Conservation (phyloP, 2,888 invertebrate genomes). For the Caenorhabditis angaria region DNA sequence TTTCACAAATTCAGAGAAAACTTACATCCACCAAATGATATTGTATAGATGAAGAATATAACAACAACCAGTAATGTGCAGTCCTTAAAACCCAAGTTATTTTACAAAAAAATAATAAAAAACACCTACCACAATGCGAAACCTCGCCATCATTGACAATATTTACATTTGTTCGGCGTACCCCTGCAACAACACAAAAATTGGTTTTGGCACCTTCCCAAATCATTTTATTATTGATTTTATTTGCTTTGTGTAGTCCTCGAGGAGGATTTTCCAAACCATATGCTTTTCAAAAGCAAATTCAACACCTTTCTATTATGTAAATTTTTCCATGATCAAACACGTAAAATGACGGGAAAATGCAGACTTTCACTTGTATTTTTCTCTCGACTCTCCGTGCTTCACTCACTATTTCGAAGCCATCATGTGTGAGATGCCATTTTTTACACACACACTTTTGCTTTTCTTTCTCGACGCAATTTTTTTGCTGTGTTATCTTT, state of each 20-base stretch:
- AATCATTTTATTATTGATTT: not conserved
- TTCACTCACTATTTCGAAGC: not conserved
- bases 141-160: not conserved
- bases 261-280: too few species aligned
- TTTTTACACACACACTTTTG: not conserved
- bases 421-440: conserved; percentile 2
- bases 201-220: not conserved
- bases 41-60: not conserved
- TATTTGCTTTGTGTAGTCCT: too few species aligned
- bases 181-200: not conserved
- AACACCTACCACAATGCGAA: not conserved
- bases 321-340: not conserved
- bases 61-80: not conserved
- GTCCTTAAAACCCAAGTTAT: not conserved
- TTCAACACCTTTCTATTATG: too few species aligned
- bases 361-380: not conserved
- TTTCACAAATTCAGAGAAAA: not conserved
- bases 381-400: not conserved
- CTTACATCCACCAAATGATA: not conserved
- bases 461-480: not conserved
- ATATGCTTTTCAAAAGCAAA: too few species aligned
- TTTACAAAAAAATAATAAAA: not conserved
- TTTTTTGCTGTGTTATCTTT: too few species aligned
- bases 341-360: not conserved
- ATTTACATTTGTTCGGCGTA: not conserved